Conservation (phyloP, 2,888 invertebrate genomes). For the Troides oblongomaculatus region DNA sequence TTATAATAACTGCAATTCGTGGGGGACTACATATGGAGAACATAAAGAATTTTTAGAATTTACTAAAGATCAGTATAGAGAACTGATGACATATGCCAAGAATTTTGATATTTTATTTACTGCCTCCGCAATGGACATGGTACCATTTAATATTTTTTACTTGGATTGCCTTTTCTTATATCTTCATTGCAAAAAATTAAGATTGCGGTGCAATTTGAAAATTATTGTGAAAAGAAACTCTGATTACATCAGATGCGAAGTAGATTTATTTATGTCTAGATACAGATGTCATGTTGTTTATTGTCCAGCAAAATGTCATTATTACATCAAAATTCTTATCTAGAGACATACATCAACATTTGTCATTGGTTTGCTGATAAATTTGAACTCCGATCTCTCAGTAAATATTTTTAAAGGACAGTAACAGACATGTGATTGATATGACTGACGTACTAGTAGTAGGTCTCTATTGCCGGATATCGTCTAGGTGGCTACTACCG, state of each 20-base stretch:
- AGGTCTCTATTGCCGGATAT: too few species aligned
- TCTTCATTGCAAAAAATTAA: too few species aligned
- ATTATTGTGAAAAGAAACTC: too few species aligned
- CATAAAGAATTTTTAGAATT: conserved; percentile 88
- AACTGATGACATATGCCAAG: conserved; percentile 82
- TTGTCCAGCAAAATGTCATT: not conserved
- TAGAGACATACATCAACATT: not conserved
- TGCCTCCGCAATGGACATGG: conserved; percentile 91
- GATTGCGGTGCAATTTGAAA: too few species aligned
- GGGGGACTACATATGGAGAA: conserved; percentile 89
- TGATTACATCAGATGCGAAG: too few species aligned
- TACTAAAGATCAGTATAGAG: conserved; percentile 81
- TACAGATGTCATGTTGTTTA: not conserved
- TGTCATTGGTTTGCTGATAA: not conserved
- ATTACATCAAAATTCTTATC: not conserved
- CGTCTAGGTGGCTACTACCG: too few species aligned
- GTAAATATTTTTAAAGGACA: not conserved
- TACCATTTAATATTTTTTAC: conserved; percentile 44
- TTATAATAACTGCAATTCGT: conserved; percentile 84
- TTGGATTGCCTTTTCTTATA: too few species aligned
- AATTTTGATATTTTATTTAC: conserved; percentile 84
- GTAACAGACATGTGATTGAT: not conserved
- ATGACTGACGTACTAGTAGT: too few species aligned
- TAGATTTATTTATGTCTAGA: too few species aligned
- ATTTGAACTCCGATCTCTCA: too few species aligned